phyloP scores from a whole-genome alignment of 2,888 invertebrate genomes.

The Habroteleia sp. region DNA sequence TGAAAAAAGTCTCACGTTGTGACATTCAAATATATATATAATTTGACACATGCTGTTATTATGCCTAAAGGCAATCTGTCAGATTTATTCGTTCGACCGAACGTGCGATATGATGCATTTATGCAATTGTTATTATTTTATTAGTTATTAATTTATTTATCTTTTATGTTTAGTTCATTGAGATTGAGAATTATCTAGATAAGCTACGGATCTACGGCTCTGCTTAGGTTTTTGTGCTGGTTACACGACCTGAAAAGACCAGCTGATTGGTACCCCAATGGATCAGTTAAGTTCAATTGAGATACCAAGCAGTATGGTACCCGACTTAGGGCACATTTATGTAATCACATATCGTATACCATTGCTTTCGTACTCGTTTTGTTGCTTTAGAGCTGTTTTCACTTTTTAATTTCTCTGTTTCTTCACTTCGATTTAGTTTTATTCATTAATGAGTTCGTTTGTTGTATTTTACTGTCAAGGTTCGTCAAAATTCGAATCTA shows the following conservation, averaged over 20 bases:
- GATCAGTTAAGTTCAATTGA: not conserved
- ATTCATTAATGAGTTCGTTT: conserved; percentile 32
- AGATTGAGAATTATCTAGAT: conserved; percentile 57
- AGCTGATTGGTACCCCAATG: conserved; percentile 4
- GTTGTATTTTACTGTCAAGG: conserved; percentile 25
- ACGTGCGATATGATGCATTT: conserved; percentile 63
- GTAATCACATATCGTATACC: conserved; percentile 77
- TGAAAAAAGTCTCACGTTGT: conserved; percentile 59
- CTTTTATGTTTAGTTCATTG: conserved; percentile 34
- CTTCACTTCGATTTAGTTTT: not conserved
- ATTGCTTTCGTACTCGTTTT: conserved; percentile 5
- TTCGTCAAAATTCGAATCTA: conserved; percentile 33
- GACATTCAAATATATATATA: conserved; percentile 55
- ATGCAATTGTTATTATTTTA: conserved; percentile 24
- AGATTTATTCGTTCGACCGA: conserved; percentile 61
- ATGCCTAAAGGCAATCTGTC: conserved; percentile 63
- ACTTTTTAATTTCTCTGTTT: not conserved
- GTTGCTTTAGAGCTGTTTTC: not conserved
- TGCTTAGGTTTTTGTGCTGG: conserved; percentile 76
- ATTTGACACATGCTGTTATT: conserved; percentile 60
- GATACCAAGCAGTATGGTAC: conserved; percentile 1
- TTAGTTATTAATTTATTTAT: conserved; percentile 1
- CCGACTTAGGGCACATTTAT: conserved; percentile 78
- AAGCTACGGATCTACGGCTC: conserved; percentile 59
- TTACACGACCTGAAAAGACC: conserved; percentile 63